phyloP scores from a whole-genome alignment of 1,140 invertebrate species.

The Diabrotica virgifera region DNA sequence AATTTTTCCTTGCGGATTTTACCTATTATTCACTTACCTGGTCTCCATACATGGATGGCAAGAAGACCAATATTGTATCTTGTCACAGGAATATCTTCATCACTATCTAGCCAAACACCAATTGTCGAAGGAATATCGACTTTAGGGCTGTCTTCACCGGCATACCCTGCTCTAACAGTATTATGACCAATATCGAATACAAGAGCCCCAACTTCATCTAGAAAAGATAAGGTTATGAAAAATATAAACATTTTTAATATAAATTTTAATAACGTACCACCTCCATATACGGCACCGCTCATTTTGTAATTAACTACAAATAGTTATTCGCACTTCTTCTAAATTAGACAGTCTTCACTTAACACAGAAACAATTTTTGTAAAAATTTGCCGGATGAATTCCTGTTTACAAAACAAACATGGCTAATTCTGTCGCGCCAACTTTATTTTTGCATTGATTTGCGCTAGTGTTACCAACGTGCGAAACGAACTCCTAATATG shows the following conservation, averaged over 20 bases:
- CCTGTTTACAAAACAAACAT: background rate
- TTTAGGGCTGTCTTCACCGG: slow-evolving; percentile 85
- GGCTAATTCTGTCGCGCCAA: background rate
- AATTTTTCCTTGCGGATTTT: too few relatives aligned
- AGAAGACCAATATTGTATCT: slow-evolving; percentile 62
- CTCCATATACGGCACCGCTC: slow-evolving; percentile 54
- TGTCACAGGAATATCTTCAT: slow-evolving; percentile 51
- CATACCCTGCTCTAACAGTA: slow-evolving; percentile 71
- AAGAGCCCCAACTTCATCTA: slow-evolving; percentile 76
- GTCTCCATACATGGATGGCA: slow-evolving; percentile 51
- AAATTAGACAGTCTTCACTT: too few relatives aligned
- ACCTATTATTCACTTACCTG: slow-evolving; percentile 24
- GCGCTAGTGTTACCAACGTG: background rate
- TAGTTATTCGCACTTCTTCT: too few relatives aligned
- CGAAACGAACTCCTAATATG: too few relatives aligned
- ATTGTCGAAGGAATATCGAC: slow-evolving; percentile 78
- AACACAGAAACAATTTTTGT: background rate
- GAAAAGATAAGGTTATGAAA: slow-evolving; percentile 27
- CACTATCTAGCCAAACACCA: slow-evolving; percentile 63
- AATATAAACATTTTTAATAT: background rate
- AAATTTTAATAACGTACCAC: slow-evolving; percentile 43
- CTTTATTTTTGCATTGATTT: background rate
- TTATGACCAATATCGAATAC: slow-evolving; percentile 77
- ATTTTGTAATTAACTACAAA: slow-evolving; percentile 18
- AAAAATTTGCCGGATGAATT: background rate